Percentiles rank a stretch among this genome's conserved stretches.
Conservation (phyloP, 1,140 invertebrate genomes). For the Heliconius himera region DNA sequence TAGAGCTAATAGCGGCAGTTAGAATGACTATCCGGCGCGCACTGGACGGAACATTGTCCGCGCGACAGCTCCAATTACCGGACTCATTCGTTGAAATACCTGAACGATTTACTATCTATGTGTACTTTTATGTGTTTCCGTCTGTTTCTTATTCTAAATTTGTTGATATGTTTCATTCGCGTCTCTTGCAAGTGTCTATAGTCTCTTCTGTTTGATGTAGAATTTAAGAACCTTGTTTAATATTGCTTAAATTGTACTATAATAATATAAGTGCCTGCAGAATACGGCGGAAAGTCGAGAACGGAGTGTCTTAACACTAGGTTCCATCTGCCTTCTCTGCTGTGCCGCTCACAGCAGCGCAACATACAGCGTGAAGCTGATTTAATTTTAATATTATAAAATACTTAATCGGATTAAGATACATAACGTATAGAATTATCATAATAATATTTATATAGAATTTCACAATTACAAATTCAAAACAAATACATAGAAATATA, state of each 20-base stretch:
- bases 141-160: constrained; percentile 3
- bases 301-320: too few species aligned
- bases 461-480: background rate
- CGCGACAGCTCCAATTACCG: constrained; percentile 74
- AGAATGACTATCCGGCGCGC: constrained; percentile 67
- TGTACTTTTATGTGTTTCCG: background rate
- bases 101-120: constrained; percentile 59
- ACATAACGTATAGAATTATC: too few species aligned
- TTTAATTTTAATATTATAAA: background rate
- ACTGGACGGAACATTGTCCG: constrained; percentile 51
- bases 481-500: background rate
- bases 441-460: background rate
- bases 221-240: background rate
- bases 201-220: background rate
- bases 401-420: too few species aligned
- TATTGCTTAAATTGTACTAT: background rate
- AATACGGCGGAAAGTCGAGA: too few species aligned
- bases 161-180: background rate
- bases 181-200: too few species aligned
- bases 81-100: constrained; percentile 71
- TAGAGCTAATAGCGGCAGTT: constrained; percentile 69
- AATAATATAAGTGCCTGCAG: too few species aligned
- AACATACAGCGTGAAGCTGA: too few species aligned
- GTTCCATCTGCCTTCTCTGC: too few species aligned
- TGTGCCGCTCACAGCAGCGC: too few species aligned